Conservation (phyloP, 2,113 vertebrate genomes). For the Haliaeetus leucogaster region DNA sequence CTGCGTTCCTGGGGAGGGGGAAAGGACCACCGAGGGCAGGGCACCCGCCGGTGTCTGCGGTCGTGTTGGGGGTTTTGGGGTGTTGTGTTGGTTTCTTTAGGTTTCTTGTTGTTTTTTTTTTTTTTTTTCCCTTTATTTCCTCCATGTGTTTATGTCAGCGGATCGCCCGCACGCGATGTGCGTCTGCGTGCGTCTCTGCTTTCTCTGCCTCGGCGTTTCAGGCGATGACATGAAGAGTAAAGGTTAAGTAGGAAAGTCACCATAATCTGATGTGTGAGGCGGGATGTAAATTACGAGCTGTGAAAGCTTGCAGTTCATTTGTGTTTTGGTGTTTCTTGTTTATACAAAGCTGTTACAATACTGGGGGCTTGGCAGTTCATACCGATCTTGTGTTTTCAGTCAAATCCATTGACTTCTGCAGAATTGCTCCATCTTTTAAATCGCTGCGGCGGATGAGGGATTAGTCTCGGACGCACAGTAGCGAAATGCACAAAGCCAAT, state of each 20-base stretch:
- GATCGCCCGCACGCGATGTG: neutral
- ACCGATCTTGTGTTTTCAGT: neutral
- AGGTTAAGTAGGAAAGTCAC: neutral
- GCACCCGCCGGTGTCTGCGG: rapidly evolving
- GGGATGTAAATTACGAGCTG: neutral
- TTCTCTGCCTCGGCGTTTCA: neutral
- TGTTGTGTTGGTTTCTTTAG: no score
- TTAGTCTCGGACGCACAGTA: neutral
- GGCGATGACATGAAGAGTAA: neutral
- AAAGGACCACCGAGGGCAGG: neutral
- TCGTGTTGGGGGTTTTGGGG: neutral
- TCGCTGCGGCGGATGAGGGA: neutral
- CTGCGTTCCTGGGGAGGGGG: neutral
- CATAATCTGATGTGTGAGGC: neutral
- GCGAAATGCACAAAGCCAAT: neutral
- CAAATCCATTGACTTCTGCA: neutral
- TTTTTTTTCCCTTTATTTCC: no score
- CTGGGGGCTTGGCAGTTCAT: neutral
- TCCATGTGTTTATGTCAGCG: neutral
- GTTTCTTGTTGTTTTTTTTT: no score
- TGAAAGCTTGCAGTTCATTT: neutral
- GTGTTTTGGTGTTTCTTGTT: neutral
- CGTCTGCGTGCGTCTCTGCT: neutral
- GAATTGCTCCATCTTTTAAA: neutral
- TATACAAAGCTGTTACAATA: neutral